Evolutionary conservation across 2,888 invertebrate species (phyloP).

Genomic region (Thymelicus lineola): DNA sequence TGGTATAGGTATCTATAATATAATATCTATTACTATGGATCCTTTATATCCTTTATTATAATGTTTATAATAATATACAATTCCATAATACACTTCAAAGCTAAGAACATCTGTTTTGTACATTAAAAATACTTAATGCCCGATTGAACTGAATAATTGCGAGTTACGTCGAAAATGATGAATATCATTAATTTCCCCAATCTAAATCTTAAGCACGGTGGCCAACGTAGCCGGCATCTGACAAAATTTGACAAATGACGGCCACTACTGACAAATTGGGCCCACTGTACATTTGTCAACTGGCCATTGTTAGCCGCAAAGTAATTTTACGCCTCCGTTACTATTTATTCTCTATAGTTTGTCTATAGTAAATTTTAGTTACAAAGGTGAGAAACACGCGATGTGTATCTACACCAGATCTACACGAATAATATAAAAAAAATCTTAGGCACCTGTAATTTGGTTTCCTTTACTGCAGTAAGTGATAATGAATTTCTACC

Average conservation of each 20-base stretch:
- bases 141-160: background rate
- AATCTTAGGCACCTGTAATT: too few species aligned
- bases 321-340: conserved; percentile 22
- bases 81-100: too few species aligned
- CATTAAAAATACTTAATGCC: background rate
- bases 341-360: conserved; percentile 26
- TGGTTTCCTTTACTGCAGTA: too few species aligned
- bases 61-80: too few species aligned
- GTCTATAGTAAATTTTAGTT: conserved; percentile 12
- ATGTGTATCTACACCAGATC: too few species aligned
- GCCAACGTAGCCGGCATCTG: conserved; percentile 21
- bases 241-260: conserved; percentile 69
- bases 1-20: too few species aligned
- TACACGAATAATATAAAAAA: too few species aligned
- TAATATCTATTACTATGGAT: too few species aligned
- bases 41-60: too few species aligned
- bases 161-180: conserved; percentile 11
- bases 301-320: conserved; percentile 41
- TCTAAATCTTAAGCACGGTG: conserved; percentile 40
- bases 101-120: too few species aligned
- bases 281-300: conserved; percentile 52
- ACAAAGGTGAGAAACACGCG: background rate
- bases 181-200: conserved; percentile 20
- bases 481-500: too few species aligned
- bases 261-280: conserved; percentile 60